Evolutionary conservation across 2,113 vertebrate species (phyloP), one percentile per base, ranked within the genome.

Genomic region (Hemichromis elongatus): DNA sequence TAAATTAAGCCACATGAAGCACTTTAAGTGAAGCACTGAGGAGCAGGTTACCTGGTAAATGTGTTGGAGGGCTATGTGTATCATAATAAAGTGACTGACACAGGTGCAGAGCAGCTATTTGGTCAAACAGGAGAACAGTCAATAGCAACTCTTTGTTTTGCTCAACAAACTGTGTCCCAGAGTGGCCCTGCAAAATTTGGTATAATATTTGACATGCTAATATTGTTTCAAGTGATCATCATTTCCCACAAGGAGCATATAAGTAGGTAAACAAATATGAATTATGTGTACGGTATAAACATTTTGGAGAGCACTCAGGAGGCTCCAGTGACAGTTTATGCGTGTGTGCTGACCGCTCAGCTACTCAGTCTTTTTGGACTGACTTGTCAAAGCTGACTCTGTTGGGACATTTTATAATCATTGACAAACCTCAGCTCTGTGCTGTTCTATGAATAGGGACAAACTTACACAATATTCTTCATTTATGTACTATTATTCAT

Each of bases 131-230:
- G 68, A 87, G 86, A 88, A 85, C 84, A 93, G 93, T 95, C 92
- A 92, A 93, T 92, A 84, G 45, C 75, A 85, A 88, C 85, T 92
- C 79, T 90, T 88, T 92, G 87, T 90, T 92, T 94, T 90, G 90
- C 79, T 90, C 50, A 33, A 79, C 82, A 92, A 92, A 92, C 75
- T 53, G 66, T 86, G 90, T 84, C 83, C 86, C 77, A 12, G 30
- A 86, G 84, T 83, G 89, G 86, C 80, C 73, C 53, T 70, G 82
- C 55, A 90, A 90, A 92, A 86, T 87, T 56, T 85, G 82, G 86
- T 55, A 89, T 84, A 93, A 92, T 93, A 90, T 95, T 94, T 95
- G 91, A 93, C 80, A 81, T 92, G 91, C 91, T 92, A 93, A 94
- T 93, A 89, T 90, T 91, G 90, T 92, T 90, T 88, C 91, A 92